phyloP scores from a whole-genome alignment of 1,140 invertebrate species.

The Neodiprion lecontei region DNA sequence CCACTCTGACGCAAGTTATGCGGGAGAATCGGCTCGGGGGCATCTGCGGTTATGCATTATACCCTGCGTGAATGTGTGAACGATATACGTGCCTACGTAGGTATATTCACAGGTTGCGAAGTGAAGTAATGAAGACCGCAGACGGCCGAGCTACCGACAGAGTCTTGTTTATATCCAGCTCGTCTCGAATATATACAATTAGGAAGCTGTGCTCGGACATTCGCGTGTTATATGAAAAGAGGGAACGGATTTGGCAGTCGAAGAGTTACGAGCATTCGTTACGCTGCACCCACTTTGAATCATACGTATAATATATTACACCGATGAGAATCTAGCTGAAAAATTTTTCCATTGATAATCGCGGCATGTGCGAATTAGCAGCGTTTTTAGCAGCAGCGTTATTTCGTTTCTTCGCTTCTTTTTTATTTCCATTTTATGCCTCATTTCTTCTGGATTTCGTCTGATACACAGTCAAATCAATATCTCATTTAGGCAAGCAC shows the following conservation, averaged over 20 bases:
- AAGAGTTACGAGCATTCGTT: neutral
- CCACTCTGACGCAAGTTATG: neutral
- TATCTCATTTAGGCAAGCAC: too few species aligned
- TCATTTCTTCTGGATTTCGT: too few species aligned
- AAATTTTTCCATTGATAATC: neutral
- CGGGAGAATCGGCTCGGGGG: neutral
- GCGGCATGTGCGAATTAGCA: too few species aligned
- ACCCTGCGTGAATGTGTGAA: too few species aligned
- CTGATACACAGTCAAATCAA: too few species aligned
- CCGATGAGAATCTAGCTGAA: neutral
- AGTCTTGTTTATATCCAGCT: neutral
- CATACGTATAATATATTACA: too few species aligned
- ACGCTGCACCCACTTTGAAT: too few species aligned
- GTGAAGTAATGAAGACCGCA: slow-evolving; percentile 7
- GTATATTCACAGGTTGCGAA: neutral
- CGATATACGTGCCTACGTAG: neutral
- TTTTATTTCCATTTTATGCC: too few species aligned
- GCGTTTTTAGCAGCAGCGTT: too few species aligned
- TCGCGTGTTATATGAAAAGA: neutral
- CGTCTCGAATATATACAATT: neutral
- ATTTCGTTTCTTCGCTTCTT: too few species aligned
- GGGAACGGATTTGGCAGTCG: neutral
- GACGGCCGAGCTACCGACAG: neutral
- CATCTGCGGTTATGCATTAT: neutral
- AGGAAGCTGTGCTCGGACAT: neutral